These are phyloP conservation scores for Crocodylus rhombifer DNA, from an alignment of 2,797 vertebrate species.

Conservation along the genomic window DNA sequence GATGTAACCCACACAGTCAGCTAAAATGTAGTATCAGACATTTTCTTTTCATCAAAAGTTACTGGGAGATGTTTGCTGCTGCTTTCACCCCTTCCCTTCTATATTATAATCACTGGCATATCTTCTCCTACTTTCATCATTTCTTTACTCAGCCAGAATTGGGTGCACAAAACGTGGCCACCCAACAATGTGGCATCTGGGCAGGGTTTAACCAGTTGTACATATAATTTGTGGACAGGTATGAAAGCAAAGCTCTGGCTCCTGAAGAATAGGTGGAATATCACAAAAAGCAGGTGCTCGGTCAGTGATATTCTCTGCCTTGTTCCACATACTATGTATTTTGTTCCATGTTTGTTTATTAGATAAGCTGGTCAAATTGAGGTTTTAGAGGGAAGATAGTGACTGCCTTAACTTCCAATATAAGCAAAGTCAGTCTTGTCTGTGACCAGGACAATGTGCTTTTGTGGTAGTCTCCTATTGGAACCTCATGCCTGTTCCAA, in stretches of 20 bases:
- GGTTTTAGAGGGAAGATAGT: neutral
- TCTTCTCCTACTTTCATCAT: slow-evolving; percentile 6
- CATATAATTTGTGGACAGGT: neutral
- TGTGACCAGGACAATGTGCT: neutral
- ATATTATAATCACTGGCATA: neutral
- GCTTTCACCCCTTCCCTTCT: neutral
- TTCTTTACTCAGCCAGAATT: neutral
- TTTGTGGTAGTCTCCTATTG: neutral
- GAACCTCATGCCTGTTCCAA: neutral
- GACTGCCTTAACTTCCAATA: neutral
- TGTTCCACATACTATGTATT: neutral
- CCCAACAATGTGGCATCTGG: neutral
- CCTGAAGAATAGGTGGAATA: neutral
- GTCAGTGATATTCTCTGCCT: neutral
- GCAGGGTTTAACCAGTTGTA: neutral
- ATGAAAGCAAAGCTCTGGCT: neutral
- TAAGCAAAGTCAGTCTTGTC: neutral
- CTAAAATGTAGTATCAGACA: neutral
- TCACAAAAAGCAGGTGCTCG: neutral
- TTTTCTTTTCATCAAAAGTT: neutral
- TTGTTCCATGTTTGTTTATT: neutral
- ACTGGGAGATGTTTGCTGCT: neutral
- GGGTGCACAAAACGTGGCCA: neutral
- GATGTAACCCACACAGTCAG: neutral
- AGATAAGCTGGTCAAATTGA: neutral